Conservation (phyloP, 1,140 invertebrate genomes). For the Drosophila tani region DNA sequence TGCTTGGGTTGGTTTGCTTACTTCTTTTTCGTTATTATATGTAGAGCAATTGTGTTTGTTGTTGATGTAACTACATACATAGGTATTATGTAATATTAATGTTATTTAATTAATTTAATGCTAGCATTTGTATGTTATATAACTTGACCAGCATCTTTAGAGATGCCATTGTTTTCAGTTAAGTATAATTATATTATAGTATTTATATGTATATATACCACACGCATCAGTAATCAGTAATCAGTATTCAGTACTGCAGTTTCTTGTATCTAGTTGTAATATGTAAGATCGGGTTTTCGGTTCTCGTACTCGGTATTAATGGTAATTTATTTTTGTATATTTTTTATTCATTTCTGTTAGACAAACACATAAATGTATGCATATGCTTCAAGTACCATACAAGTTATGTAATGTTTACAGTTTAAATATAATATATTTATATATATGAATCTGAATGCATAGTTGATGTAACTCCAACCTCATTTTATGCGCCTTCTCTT, state of each 20-base stretch:
- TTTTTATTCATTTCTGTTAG: constrained; percentile 37
- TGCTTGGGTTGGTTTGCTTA: constrained; percentile 54
- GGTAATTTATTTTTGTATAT: constrained; percentile 35
- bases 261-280: constrained; percentile 40
- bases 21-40: constrained; percentile 58
- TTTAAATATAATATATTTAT: constrained; percentile 44
- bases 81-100: constrained; percentile 61
- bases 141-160: constrained; percentile 50
- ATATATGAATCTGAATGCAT: constrained; percentile 37
- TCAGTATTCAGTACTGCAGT: constrained; percentile 71
- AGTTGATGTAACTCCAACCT: constrained; percentile 42
- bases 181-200: constrained; percentile 49
- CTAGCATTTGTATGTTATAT: constrained; percentile 57
- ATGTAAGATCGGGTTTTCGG: constrained; percentile 24
- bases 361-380: constrained; percentile 41
- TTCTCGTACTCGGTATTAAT: constrained; percentile 1
- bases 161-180: constrained; percentile 36
- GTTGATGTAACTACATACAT: constrained; percentile 49
- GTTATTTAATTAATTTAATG: constrained; percentile 74
- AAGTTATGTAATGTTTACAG: constrained; percentile 39
- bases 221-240: constrained; percentile 39
- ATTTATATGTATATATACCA: constrained; percentile 40
- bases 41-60: constrained; percentile 61
- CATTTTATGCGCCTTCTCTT: constrained; percentile 13
- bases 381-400: constrained; percentile 52